phyloP scores from a whole-genome alignment of 2,888 invertebrate genomes.

The Heliconius sara region DNA sequence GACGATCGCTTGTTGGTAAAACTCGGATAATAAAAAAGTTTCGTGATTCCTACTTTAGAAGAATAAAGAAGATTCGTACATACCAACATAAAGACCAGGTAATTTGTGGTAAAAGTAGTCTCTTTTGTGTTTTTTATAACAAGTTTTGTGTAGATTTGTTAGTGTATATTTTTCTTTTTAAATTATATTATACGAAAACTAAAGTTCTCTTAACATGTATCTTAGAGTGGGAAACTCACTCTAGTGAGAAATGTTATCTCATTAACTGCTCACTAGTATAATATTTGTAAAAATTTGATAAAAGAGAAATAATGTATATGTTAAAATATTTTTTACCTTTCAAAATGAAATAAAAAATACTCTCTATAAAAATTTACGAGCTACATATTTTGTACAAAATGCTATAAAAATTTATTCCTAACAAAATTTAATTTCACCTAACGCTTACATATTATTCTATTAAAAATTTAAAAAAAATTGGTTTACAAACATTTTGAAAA shows the following conservation, averaged over 20 bases:
- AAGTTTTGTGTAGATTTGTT: slow-evolving; percentile 34
- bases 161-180: slow-evolving; percentile 28
- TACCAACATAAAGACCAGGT: slow-evolving; percentile 52
- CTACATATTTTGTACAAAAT: background rate
- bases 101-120: slow-evolving; percentile 50
- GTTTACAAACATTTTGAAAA: background rate
- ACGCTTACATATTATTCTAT: background rate
- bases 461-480: background rate
- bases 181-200: background rate
- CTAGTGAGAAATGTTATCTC: background rate
- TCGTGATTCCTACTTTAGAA: slow-evolving; percentile 52
- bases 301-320: background rate
- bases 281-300: background rate
- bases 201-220: background rate
- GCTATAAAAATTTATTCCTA: too few relatives aligned
- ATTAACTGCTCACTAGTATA: background rate
- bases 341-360: background rate
- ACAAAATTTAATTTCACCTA: too few relatives aligned
- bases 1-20: slow-evolving; percentile 56
- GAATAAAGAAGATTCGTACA: slow-evolving; percentile 53
- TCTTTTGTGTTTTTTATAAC: slow-evolving; percentile 28
- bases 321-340: background rate
- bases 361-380: too few relatives aligned
- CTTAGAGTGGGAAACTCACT: background rate
- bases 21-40: slow-evolving; percentile 50